Base-by-base conservation (phyloP, 2,888 invertebrate species). In the Eudasyphora cyanicolor region DNA sequence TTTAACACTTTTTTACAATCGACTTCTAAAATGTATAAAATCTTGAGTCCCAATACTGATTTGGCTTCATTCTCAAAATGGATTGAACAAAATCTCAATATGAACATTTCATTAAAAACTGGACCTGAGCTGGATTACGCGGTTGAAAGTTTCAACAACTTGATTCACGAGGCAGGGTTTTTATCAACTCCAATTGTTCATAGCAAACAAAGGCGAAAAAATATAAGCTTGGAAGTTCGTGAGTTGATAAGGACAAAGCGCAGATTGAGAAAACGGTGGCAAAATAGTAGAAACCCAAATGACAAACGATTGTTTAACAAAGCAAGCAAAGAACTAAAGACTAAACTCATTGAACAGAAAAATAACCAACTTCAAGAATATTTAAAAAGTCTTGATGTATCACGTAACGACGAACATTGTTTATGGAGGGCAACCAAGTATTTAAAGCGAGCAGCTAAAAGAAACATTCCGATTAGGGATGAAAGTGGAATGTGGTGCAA, bases 251-350 rank as follows among this genome's bases (percentile, higher is more conserved):
- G 35, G 6, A 32, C 38, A 7, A 76, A 82, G 69, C 73, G 79
- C 51, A 60, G 74, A 69, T 29, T 79, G n/a, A 62, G 77, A 7
- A 77, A 77, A 75, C 32, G 24, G 6, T 77, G 75, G 74, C 73
- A 79, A 19, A 27, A 8, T 64, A 74, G 29, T 42, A 49, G 76
- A 32, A 69, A 60, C 12, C 73, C 74, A 0, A 19, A 54, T 10
- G 76, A 82, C 21, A 82, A 76, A 35, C 19, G 24, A 5, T 24
- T 49, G 2, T 35, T 79, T 12, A 82, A 79, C 19, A 24, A 21
- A 51, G 79, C 79, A 19, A 67, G 45, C 1, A 79, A 74, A 49
- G 14, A 49, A 0, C 51, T 77, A 1, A 79, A 79, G 42, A 10
- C 29, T n/a, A 35, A 54, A 14, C 19, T 79, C 1, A 10, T 38